Percentiles rank a stretch among this genome's conserved stretches.
phyloP scores from a whole-genome alignment of 2,888 invertebrate species.

The Rotaria sp. region DNA sequence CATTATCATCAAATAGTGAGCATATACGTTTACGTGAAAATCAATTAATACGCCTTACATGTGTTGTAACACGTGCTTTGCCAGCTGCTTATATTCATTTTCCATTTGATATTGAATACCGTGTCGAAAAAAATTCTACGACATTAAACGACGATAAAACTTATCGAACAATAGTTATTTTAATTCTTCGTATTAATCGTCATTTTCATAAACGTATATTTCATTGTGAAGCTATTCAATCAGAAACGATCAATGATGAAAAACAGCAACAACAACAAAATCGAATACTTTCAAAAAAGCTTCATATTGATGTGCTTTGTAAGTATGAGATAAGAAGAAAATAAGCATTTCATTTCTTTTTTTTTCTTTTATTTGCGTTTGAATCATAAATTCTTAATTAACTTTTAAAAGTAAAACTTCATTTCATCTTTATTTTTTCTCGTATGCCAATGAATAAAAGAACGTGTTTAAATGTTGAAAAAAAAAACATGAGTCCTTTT shows the following conservation, averaged over 20 bases:
- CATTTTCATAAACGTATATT: not conserved
- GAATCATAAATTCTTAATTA: not conserved
- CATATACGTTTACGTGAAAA: slow-evolving; percentile 17
- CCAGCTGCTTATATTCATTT: not conserved
- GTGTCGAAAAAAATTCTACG: not conserved
- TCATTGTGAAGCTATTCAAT: not conserved
- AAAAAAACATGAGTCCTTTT: not conserved
- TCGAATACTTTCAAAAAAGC: not conserved
- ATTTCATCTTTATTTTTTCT: not conserved
- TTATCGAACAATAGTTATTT: not conserved
- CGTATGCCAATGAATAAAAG: not conserved
- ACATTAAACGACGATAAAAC: slow-evolving; percentile 13
- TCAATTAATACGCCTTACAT: slow-evolving; percentile 4
- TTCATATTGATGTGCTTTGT: not conserved
- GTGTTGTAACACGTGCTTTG: slow-evolving; percentile 11
- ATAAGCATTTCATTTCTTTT: not conserved
- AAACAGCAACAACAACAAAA: not conserved
- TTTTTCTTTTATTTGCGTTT: not conserved
- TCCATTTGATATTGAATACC: not conserved
- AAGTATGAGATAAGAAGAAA: not conserved
- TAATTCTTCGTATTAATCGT: not conserved
- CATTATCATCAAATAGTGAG: not conserved
- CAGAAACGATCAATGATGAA: not conserved
- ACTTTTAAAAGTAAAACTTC: too few species aligned
- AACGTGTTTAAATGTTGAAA: not conserved